These are phyloP conservation scores for Cynodonichthys magdalenae DNA, from an alignment of 2,797 vertebrate genomes.

Conservation along the genomic window DNA sequence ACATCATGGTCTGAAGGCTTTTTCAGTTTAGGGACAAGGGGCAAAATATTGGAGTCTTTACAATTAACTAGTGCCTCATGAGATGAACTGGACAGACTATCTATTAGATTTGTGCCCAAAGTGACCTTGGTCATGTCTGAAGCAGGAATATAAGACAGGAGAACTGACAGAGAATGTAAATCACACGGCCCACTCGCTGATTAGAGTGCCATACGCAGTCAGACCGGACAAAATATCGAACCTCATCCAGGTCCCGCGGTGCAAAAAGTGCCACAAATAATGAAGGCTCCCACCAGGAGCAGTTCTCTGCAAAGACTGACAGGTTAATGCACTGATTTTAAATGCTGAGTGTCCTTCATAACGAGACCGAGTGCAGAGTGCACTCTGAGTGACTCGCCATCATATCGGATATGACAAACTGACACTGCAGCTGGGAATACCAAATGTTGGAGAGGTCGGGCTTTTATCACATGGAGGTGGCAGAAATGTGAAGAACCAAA, in stretches of 20 bases:
- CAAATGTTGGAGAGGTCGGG: constrained; percentile 35
- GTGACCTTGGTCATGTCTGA: constrained; percentile 68
- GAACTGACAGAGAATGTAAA: constrained; percentile 70
- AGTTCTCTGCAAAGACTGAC: constrained; percentile 47
- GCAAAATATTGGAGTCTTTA: constrained; percentile 4
- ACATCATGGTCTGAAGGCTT: not conserved
- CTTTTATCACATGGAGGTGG: constrained; percentile 39
- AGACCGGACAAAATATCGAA: constrained; percentile 54
- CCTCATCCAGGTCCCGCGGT: constrained; percentile 18
- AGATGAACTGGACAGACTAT: constrained; percentile 39
- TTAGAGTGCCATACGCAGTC: constrained; percentile 63
- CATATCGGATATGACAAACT: constrained; percentile 49
- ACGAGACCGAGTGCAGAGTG: constrained; percentile 41
- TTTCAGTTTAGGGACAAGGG: constrained; percentile 11
- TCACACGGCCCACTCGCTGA: constrained; percentile 66
- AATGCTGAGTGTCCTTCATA: constrained; percentile 56
- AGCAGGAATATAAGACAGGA: constrained; percentile 32
- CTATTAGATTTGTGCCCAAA: constrained; percentile 42
- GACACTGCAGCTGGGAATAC: constrained; percentile 40
- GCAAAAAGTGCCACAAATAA: constrained; percentile 60
- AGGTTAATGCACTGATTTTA: constrained; percentile 62
- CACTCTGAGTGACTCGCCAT: constrained; percentile 41
- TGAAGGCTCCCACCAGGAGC: constrained; percentile 31
- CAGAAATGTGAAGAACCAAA: constrained; percentile 30
- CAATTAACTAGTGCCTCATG: constrained; percentile 31